Conservation (phyloP, 2,113 vertebrate species). For the Pholis gunnellus region DNA sequence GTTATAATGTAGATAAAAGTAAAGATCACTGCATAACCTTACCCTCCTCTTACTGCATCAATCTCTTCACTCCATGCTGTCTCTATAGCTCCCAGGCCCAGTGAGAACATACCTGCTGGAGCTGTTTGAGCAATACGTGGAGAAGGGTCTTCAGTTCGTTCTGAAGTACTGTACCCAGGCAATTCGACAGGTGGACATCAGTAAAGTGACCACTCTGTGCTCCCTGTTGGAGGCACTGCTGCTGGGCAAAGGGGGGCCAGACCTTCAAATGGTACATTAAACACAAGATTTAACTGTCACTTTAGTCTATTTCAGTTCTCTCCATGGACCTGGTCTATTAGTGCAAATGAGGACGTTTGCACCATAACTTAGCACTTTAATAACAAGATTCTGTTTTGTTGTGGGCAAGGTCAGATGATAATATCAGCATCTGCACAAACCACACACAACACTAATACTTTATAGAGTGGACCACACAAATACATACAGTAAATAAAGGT, state of each 20-base stretch:
- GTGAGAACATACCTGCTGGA: slow-evolving; percentile 81
- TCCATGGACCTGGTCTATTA: neutral
- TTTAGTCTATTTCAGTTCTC: neutral
- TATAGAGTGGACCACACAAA: neutral
- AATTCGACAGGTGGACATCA: slow-evolving; percentile 90
- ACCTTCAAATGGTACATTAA: slow-evolving; percentile 83
- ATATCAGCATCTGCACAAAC: neutral
- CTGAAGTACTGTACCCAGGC: slow-evolving; percentile 86
- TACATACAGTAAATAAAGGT: neutral
- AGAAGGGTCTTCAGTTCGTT: slow-evolving; percentile 87
- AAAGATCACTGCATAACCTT: neutral
- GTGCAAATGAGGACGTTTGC: neutral
- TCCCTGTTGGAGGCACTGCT: slow-evolving; percentile 88
- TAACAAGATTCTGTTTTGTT: neutral
- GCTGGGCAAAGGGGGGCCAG: slow-evolving; percentile 80
- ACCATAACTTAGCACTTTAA: neutral
- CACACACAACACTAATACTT: neutral
- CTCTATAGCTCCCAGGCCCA: slow-evolving; percentile 71
- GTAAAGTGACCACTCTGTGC: slow-evolving; percentile 90
- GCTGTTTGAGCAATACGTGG: slow-evolving; percentile 86
- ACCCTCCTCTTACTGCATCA: neutral
- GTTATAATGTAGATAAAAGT: neutral
- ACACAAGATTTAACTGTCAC: slow-evolving; percentile 5
- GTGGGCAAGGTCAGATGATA: neutral
- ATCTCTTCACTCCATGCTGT: neutral